A percentile compares a stretch with the other conserved stretches of the same genome.
phyloP scores from a whole-genome alignment of 2,888 invertebrate species.

The Rhorus exstirpatorius region DNA sequence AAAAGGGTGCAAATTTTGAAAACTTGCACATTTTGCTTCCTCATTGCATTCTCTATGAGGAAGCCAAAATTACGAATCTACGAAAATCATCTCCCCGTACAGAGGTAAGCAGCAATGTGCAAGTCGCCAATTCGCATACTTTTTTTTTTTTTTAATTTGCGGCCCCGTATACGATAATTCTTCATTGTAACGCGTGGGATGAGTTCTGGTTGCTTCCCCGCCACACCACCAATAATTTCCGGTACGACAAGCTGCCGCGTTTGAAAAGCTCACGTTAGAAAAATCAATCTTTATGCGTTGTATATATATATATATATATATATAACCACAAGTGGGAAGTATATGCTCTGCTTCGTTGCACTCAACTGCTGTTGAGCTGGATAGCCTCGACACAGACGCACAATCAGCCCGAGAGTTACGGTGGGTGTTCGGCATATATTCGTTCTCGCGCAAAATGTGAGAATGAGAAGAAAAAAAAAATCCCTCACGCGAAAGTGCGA shows the following conservation, averaged over 20 bases:
- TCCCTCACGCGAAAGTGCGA: neutral
- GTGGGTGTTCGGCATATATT: slow-evolving; percentile 15
- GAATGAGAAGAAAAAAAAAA: neutral
- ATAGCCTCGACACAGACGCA: neutral
- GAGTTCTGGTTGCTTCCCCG: neutral
- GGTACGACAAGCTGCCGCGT: neutral
- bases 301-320: neutral
- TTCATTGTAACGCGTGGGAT: too few species aligned
- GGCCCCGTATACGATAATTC: too few species aligned
- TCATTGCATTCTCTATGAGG: too few species aligned
- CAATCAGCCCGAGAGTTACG: neutral
- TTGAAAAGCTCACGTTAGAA: neutral
- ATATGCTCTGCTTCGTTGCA: slow-evolving; percentile 19
- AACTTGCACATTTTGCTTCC: too few species aligned
- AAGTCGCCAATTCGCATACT: too few species aligned
- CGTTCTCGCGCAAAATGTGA: too few species aligned
- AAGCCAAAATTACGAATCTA: too few species aligned
- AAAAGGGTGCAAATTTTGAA: too few species aligned
- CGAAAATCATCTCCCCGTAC: too few species aligned
- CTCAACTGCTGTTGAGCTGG: neutral
- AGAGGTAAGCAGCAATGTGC: too few species aligned
- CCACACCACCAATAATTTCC: neutral
- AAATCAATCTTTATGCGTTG: too few species aligned
- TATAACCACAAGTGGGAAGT: slow-evolving; percentile 28
- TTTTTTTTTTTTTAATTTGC: too few species aligned